These are phyloP conservation scores for Tamandua tetradactyla DNA, from an alignment of 2,797 vertebrate species.

Conservation along the genomic window DNA sequence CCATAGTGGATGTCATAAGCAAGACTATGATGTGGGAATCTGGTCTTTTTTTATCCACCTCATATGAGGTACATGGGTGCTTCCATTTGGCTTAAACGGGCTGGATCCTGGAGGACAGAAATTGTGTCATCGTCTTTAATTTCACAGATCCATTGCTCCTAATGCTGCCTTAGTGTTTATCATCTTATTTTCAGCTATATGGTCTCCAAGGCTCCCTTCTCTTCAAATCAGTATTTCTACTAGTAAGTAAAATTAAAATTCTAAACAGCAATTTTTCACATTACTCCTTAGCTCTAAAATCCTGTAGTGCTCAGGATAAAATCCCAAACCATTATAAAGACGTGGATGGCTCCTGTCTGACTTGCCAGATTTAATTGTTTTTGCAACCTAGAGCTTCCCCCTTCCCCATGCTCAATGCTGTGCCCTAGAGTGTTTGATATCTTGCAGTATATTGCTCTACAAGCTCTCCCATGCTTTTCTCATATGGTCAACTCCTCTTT, in stretches of 20 bases:
- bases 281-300: conserved; percentile 12
- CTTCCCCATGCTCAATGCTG: rapidly evolving
- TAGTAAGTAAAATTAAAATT: not conserved
- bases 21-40: not conserved
- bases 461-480: not conserved
- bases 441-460: not conserved
- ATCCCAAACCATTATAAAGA: not conserved
- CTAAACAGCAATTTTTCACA: not conserved
- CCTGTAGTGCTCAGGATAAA: not conserved
- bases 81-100: not conserved
- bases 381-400: not conserved
- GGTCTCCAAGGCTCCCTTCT: not conserved
- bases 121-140: not conserved
- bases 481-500: not conserved
- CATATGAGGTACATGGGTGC: not conserved
- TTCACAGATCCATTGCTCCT: not conserved
- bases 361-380: not conserved
- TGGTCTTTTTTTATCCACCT: not conserved
- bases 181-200: not conserved
- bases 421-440: not conserved
- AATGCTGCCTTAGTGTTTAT: not conserved
- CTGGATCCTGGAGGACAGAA: not conserved
- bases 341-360: not conserved
- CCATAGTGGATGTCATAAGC: not conserved
- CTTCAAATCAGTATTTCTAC: not conserved